Base-by-base conservation (phyloP, 1,140 invertebrate species). In the Asbolus verrucosus region DNA sequence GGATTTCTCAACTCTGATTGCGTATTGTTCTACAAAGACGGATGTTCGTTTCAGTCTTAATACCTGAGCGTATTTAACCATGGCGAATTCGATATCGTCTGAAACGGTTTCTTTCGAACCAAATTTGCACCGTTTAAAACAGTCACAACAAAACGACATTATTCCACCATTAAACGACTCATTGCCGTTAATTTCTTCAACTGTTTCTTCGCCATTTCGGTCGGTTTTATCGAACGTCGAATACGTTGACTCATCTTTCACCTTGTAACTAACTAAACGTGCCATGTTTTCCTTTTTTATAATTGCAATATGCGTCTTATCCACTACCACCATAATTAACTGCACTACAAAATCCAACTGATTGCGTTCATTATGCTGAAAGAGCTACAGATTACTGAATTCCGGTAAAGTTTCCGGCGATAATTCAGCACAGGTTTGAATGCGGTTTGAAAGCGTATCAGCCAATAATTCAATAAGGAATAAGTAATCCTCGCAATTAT, bases 81-180 rank as follows among this genome's bases (percentile, higher is more conserved):
- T 74, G 2, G 79, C 80, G 68, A 82, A 81, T 71, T 84, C 82
- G 14, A 84, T 82, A 41, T 82, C 82, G 33, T 83, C 80, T 41
- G 82, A 79, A 36, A 79, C 79, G 43, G 80, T 79, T 18, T 79
- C 78, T 43, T 80, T 14, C 3, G 71, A 63, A 16, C 62, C 38
- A 2, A 36, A 38, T 2, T 38, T n/a, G 19, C 27, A 67, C 6
- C 33, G 18, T n/a, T 59, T 31, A n/a, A 19, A 66, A 27, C 68
- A 62, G 33, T 73, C 73, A 50, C 74, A 78, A 19, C 66, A 72
- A 54, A 67, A 76, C 18, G 72, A 70, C 6, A 13, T 14, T 18
- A 19, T 24, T 16, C 46, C 36, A 41, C 33, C 66, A 8, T 63
- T 21, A 16, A 8, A 2, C 15, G 60, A 60, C 9, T 41, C 13